Evolutionary conservation across 2,797 vertebrate genomes (phyloP), one percentile per base, ranked within the genome.

Genomic region (Notolepis coatsorum): DNA sequence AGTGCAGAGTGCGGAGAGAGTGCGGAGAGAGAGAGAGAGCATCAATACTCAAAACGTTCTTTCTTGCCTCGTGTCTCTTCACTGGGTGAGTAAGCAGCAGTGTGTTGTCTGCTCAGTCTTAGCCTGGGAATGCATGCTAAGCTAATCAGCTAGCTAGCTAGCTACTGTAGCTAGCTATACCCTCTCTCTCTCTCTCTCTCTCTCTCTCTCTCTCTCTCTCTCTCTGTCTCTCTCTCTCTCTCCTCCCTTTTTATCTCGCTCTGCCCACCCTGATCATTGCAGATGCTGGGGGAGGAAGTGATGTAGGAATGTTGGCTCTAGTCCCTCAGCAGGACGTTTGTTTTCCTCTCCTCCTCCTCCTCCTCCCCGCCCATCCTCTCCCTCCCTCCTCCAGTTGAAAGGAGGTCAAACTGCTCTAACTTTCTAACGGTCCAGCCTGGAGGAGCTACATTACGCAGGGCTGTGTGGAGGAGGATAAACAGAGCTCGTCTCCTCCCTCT

Each of bases 271-370:
- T 81, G 65, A 91, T 89, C 73, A 84, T 76, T 89, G 82, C 92
- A 93, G 92, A 93, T 90, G 91, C 77, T 73, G 60, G 74, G 81
- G 66, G 78, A 89, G 87, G 88, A 95, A 94, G 90, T 77, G 68
- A 92, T 80, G 85, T 77, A 85, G 75, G 73, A 84, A 85, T 84
- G 75, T 85, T 86, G 80, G 91, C 86, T 82, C 67, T 81, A 72
- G 84, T 54, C 71, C 77, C 35, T n/a, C 71, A 79, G 80, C 62
- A 71, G 77, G 75, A 86, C 80, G 53, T 84, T 90, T 79, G 78
- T 84, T 84, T 77, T 77, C 62, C 67, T 84, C 78, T 67, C 56
- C 56, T 47, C 66, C 51, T 61, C 33, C 21, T 23, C 45, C 13
- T 13, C 10, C 48, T 65, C 68, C 71, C 69, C 68, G 64, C 65